Evolutionary conservation across 64 coral and sea anemone species (phyloP).

Genomic region (Catalaphyllia jardinei): DNA sequence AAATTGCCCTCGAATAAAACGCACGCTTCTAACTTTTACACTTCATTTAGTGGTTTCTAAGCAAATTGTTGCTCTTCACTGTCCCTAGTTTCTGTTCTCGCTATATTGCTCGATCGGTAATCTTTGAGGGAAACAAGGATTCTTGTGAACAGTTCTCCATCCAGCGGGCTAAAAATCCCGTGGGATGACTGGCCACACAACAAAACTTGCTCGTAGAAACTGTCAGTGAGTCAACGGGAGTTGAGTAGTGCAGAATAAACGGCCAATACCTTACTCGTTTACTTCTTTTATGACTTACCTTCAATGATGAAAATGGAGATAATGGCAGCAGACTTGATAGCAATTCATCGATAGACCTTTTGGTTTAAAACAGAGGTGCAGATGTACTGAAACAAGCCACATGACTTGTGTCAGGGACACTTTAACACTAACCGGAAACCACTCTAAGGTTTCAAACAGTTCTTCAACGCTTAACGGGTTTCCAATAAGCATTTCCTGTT

Average conservation of each 20-base stretch:
- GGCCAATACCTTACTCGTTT: background rate
- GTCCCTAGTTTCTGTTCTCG: too few relatives aligned
- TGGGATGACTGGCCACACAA: background rate
- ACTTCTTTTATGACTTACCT: background rate
- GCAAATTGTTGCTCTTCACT: too few relatives aligned
- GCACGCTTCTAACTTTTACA: too few relatives aligned
- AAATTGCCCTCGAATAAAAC: too few relatives aligned
- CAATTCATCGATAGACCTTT: background rate
- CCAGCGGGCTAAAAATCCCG: background rate
- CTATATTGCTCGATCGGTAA: too few relatives aligned
- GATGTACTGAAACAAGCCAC: background rate
- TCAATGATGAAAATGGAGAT: background rate
- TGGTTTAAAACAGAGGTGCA: background rate
- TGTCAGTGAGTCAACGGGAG: background rate
- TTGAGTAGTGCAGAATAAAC: background rate
- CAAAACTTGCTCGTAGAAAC: background rate
- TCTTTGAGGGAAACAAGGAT: too few relatives aligned
- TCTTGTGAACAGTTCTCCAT: too few relatives aligned
- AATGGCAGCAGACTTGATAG: background rate
- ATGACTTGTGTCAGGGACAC: background rate
- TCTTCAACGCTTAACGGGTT: background rate
- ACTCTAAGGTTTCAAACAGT: constrained; percentile 13
- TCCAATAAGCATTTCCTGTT: background rate
- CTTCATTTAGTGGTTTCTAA: too few relatives aligned
- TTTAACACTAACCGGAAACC: constrained; percentile 26